Evolutionary conservation across 2,797 vertebrate genomes (phyloP).

Genomic region (Echiichthys vipera): DNA sequence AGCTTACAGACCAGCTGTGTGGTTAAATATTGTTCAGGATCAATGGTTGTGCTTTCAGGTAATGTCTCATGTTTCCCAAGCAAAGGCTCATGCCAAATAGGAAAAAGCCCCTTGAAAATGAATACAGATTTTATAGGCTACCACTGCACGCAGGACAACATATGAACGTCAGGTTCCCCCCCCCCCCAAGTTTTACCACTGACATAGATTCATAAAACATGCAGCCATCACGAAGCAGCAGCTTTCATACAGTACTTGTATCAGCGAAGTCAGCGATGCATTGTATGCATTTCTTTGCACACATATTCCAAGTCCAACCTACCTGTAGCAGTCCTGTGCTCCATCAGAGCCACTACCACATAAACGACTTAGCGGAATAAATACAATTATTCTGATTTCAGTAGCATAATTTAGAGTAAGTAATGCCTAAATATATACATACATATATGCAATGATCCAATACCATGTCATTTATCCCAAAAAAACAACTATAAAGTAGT

Average conservation of each 20-base stretch:
- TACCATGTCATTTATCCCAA: too few relatives aligned
- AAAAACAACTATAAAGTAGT: too few relatives aligned
- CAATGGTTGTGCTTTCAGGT: background rate
- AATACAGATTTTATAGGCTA: background rate
- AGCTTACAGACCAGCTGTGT: background rate
- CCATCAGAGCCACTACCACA: too few relatives aligned
- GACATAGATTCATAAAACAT: background rate
- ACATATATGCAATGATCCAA: too few relatives aligned
- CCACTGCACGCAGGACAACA: background rate
- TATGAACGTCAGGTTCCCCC: background rate
- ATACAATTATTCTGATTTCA: background rate
- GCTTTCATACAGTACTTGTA: rapidly evolving
- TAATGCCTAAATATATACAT: too few relatives aligned
- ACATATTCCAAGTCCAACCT: too few relatives aligned
- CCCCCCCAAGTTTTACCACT: background rate
- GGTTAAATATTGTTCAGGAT: background rate
- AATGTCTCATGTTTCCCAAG: background rate
- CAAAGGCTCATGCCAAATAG: background rate
- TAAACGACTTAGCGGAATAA: too few relatives aligned
- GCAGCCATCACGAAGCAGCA: background rate
- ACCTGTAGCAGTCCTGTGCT: too few relatives aligned
- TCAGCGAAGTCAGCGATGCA: background rate
- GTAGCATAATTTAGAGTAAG: too few relatives aligned
- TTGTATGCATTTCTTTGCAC: background rate
- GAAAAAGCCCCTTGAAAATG: background rate